Conservation (phyloP, 2,113 vertebrate genomes). For the Ailuropoda melanoleuca region DNA sequence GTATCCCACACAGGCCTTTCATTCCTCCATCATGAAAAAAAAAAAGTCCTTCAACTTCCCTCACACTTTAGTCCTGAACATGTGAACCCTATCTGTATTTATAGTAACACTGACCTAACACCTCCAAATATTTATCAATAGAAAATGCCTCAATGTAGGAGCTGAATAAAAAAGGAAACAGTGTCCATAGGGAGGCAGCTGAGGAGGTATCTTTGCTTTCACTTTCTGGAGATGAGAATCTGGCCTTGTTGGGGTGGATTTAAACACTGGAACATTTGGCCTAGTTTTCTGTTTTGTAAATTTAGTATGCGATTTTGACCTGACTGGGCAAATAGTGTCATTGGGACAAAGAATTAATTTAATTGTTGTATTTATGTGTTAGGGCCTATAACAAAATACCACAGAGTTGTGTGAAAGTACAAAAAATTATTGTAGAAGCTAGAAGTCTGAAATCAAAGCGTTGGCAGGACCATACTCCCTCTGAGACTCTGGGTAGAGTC, state of each 20-base stretch:
- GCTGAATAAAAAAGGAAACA: neutral
- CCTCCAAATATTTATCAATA: neutral
- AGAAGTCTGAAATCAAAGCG: neutral
- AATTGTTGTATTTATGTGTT: neutral
- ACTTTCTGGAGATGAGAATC: neutral
- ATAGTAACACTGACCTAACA: neutral
- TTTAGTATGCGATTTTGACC: neutral
- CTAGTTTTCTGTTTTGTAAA: neutral
- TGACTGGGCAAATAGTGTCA: neutral
- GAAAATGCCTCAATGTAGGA: neutral
- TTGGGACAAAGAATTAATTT: neutral
- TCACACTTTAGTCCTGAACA: neutral
- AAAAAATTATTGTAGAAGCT: neutral
- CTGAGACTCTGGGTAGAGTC: neutral
- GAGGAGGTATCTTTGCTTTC: neutral
- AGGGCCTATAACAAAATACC: neutral
- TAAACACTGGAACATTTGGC: neutral
- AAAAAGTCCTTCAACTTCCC: neutral
- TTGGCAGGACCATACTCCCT: neutral
- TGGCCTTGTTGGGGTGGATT: neutral
- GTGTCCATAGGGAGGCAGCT: neutral
- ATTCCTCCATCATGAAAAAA: neutral
- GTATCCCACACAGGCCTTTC: neutral
- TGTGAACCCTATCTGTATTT: neutral
- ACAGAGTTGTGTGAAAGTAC: neutral